Conservation (phyloP, 2,113 vertebrate species). For the Petromus typicus region DNA sequence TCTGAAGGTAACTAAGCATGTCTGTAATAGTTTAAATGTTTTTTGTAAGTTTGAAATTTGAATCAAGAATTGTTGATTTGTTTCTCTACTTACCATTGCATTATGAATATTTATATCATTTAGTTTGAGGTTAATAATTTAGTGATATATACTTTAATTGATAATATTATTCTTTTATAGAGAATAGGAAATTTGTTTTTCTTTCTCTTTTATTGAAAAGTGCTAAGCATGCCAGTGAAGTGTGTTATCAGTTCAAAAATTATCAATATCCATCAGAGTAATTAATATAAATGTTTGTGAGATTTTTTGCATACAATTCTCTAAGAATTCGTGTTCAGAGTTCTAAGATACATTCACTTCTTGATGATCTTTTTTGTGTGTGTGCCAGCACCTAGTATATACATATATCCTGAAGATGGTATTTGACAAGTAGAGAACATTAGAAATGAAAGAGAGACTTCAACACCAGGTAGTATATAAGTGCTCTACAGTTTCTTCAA, state of each 20-base stretch:
- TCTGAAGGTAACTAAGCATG: not conserved
- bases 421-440: not conserved
- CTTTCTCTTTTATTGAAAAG: not conserved
- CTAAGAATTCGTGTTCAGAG: not conserved
- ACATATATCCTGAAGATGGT: constrained; percentile 3
- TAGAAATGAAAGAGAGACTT: constrained; percentile 7
- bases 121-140: constrained; percentile 37
- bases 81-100: constrained; percentile 27
- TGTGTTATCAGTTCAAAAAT: constrained; percentile 37
- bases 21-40: constrained; percentile 32
- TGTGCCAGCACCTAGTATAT: not conserved
- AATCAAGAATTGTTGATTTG: not conserved
- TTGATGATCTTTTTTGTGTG: not conserved
- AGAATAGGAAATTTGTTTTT: not conserved
- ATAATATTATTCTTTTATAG: constrained; percentile 63
- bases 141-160: constrained; percentile 57
- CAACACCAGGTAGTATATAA: not conserved
- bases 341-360: not conserved
- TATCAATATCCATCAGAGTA: constrained; percentile 2
- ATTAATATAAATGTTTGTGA: constrained; percentile 52
- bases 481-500: not conserved
- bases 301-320: not conserved
- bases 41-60: constrained; percentile 43
- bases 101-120: not conserved
- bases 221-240: constrained; percentile 41